These are phyloP conservation scores for Podarcis cretensis DNA, from an alignment of 2,113 vertebrate genomes.

Conservation along the genomic window DNA sequence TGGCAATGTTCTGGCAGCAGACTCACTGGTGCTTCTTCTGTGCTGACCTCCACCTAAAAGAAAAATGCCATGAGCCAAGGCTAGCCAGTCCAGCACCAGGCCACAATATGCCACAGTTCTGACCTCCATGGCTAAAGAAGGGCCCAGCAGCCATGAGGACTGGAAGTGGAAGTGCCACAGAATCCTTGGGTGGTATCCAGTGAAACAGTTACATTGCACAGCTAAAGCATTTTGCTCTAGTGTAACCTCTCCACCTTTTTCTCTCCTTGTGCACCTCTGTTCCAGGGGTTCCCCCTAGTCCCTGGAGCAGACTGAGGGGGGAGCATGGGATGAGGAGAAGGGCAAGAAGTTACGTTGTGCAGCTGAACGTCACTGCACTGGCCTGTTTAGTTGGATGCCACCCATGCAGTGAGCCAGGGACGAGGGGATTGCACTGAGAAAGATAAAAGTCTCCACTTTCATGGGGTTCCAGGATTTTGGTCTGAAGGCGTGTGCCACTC, in stretches of 20 bases:
- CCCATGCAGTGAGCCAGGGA: neutral
- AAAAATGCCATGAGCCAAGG: slow-evolving; percentile 43
- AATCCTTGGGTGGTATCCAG: too few relatives aligned
- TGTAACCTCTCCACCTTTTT: too few relatives aligned
- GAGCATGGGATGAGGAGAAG: too few relatives aligned
- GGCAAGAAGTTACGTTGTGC: too few relatives aligned
- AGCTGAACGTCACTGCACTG: too few relatives aligned
- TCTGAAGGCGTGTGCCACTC: neutral
- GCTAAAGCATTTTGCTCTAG: too few relatives aligned
- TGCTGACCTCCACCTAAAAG: slow-evolving; percentile 77
- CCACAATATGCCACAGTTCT: neutral
- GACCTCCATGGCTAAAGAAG: neutral
- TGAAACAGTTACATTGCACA: too few relatives aligned
- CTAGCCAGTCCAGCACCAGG: neutral
- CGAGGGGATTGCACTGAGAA: neutral
- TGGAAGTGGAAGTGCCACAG: neutral
- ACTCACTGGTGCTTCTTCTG: slow-evolving; percentile 75
- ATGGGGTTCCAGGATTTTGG: neutral
- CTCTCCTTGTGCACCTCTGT: too few relatives aligned
- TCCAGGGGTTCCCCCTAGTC: too few relatives aligned
- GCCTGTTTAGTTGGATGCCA: too few relatives aligned
- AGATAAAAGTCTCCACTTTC: neutral
- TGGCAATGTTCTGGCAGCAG: slow-evolving; percentile 66
- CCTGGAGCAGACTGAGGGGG: too few relatives aligned
- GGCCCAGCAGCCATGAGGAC: neutral